These are phyloP conservation scores for Oreochromis grahami DNA, from an alignment of 2,797 vertebrate genomes.

Conservation along the genomic window DNA sequence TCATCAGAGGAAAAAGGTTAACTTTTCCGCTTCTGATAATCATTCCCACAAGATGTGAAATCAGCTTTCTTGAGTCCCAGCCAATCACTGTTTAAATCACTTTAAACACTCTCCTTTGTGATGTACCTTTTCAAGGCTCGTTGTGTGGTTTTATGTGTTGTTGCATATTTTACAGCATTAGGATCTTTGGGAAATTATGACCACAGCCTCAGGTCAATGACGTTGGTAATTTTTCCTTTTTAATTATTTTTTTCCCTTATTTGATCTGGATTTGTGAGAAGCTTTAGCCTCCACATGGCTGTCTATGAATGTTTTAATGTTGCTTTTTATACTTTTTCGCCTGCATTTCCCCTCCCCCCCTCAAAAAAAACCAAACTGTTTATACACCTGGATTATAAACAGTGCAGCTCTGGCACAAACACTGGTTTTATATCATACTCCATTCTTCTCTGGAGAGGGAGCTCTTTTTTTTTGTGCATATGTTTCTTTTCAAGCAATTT, in stretches of 20 bases:
- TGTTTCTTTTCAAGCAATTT: neutral
- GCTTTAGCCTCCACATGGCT: constrained; percentile 51
- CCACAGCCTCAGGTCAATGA: constrained; percentile 94
- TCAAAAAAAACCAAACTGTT: constrained; percentile 32
- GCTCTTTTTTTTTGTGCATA: neutral
- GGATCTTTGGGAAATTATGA: constrained; percentile 96
- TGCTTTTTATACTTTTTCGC: constrained; percentile 25
- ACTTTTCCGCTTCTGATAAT: neutral
- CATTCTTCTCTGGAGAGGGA: constrained; percentile 21
- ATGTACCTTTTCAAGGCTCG: constrained; percentile 83
- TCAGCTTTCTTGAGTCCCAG: neutral
- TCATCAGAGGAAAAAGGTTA: neutral
- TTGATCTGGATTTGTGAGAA: constrained; percentile 77
- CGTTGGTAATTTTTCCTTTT: constrained; percentile 94
- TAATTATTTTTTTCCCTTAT: constrained; percentile 87
- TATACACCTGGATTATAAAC: constrained; percentile 58
- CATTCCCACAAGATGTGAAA: neutral
- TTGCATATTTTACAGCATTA: constrained; percentile 98
- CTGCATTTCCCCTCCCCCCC: constrained; percentile 16
- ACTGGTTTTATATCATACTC: constrained; percentile 26
- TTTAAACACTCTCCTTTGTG: constrained; percentile 67
- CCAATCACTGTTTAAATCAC: constrained; percentile 3
- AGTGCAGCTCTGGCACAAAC: constrained; percentile 20
- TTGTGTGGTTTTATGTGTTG: constrained; percentile 92
- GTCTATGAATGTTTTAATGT: constrained; percentile 52